Evolutionary conservation across 2,888 invertebrate genomes (phyloP).

Genomic region (Margaritifera margaritifera): DNA sequence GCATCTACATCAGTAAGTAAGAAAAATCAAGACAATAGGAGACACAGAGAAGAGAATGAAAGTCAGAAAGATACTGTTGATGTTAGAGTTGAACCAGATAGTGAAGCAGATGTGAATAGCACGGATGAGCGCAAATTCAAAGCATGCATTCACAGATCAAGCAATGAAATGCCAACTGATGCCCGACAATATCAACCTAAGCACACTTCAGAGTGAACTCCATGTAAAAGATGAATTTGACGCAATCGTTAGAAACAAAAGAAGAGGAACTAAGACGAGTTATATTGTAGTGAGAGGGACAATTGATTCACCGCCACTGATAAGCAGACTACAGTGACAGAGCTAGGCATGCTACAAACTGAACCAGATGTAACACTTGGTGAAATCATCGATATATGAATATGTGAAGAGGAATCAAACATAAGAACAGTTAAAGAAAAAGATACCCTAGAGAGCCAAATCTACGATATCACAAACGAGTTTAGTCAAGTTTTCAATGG

Average conservation of each 20-base stretch:
- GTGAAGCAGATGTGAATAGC: conserved; percentile 12
- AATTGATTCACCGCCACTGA: conserved; percentile 12
- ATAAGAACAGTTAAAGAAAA: no score
- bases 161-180: conserved; percentile 1
- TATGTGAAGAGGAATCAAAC: no score
- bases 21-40: conserved; percentile 1
- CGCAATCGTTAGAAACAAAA: conserved; percentile 11
- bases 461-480: no score
- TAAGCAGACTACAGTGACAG: conserved; percentile 5
- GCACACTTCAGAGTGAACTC: conserved; percentile 8
- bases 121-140: conserved; percentile 16
- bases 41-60: conserved; percentile 4
- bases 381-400: no score
- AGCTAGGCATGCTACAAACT: conserved; percentile 12
- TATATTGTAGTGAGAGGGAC: conserved; percentile 1
- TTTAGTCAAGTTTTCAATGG: no score
- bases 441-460: no score
- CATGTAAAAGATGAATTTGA: no score
- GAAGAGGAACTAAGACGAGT: conserved; percentile 6
- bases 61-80: conserved; percentile 10
- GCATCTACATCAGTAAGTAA: neutral
- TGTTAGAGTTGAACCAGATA: conserved; percentile 12
- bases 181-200: conserved; percentile 7
- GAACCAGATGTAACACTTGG: no score
- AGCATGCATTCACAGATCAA: conserved; percentile 1